Evolutionary conservation across 2,113 vertebrate species (phyloP).

Genomic region (Bungarus multicinctus): DNA sequence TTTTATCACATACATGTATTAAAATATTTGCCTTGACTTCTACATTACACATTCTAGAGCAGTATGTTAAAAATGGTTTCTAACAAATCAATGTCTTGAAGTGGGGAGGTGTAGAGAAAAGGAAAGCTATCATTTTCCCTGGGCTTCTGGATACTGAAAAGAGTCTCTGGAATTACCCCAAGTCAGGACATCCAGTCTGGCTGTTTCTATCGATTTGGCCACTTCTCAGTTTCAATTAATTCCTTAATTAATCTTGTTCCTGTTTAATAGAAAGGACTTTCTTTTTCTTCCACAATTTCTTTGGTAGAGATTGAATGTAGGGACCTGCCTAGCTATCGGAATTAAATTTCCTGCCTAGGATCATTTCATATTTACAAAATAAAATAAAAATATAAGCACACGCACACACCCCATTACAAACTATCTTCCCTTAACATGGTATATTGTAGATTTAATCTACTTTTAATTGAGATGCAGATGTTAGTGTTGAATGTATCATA

Average conservation of each 20-base stretch:
- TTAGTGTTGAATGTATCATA: background rate
- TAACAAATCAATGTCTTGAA: background rate
- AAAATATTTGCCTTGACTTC: background rate
- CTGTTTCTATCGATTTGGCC: background rate
- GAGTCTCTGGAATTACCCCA: background rate
- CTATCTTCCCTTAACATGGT: background rate
- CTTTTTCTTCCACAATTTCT: background rate
- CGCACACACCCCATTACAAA: background rate
- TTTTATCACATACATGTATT: background rate
- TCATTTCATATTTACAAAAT: constrained; percentile 4
- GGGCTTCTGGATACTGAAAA: background rate
- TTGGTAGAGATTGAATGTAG: background rate
- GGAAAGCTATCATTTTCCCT: background rate
- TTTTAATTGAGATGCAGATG: background rate
- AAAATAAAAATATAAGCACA: background rate
- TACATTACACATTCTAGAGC: background rate
- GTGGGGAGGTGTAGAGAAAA: background rate
- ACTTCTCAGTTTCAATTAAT: background rate
- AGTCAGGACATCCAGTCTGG: background rate
- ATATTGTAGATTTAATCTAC: background rate
- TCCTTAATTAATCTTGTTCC: background rate
- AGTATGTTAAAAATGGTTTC: background rate
- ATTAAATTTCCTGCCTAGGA: background rate
- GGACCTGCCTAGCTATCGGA: background rate
- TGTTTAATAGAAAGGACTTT: background rate